phyloP scores from a whole-genome alignment of 2,888 invertebrate species.

The Pachydiplax longipennis region DNA sequence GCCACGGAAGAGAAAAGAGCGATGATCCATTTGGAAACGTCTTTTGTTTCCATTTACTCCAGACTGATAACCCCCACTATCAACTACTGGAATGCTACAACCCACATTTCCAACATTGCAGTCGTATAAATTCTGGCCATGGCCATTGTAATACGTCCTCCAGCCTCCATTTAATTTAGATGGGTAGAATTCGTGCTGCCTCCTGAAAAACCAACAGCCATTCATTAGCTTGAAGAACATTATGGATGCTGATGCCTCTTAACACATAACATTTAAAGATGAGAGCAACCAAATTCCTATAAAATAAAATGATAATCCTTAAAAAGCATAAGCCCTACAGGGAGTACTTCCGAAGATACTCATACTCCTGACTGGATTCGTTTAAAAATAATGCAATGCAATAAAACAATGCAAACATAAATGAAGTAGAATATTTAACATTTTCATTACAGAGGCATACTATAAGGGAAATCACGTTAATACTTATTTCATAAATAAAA shows the following conservation, averaged over 20 bases:
- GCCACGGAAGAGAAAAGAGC: neutral
- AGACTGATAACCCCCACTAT: neutral
- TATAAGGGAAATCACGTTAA: too few relatives aligned
- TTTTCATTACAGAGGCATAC: too few relatives aligned
- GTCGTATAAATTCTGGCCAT: neutral
- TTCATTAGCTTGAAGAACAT: neutral
- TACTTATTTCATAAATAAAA: too few relatives aligned
- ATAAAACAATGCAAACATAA: too few relatives aligned
- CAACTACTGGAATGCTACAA: neutral
- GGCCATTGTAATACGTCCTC: neutral
- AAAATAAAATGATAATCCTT: too few relatives aligned
- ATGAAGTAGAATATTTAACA: too few relatives aligned
- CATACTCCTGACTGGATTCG: too few relatives aligned
- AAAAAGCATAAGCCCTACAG: too few relatives aligned
- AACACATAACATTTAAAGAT: too few relatives aligned
- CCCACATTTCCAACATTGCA: neutral
- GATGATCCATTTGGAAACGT: slow-evolving; percentile 5
- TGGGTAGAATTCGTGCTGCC: slow-evolving; percentile 8
- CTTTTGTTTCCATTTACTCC: neutral
- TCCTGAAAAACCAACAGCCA: neutral
- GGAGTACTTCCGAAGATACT: too few relatives aligned
- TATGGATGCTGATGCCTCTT: neutral
- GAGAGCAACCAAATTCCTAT: too few relatives aligned
- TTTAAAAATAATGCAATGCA: too few relatives aligned
- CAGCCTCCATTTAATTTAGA: neutral